A percentile compares a stretch with the other conserved stretches of the same genome.
Evolutionary conservation across 1,140 invertebrate species (phyloP).

Genomic region (Aphis gossypii): DNA sequence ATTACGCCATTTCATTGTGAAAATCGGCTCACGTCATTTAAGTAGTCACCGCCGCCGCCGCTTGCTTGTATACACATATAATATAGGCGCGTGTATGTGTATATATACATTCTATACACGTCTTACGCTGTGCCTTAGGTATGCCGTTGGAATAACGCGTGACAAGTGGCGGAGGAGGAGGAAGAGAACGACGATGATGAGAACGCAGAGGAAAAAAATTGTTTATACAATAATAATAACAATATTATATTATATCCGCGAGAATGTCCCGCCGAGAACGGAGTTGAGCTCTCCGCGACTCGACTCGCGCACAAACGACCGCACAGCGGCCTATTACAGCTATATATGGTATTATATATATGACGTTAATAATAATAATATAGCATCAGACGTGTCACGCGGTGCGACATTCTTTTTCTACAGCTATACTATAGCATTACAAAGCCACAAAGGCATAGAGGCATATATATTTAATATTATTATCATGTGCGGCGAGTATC

Average conservation of each 20-base stretch:
- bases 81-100: background rate
- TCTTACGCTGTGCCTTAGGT: too few species aligned
- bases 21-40: constrained; percentile 51
- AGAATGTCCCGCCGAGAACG: constrained; percentile 45
- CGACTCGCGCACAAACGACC: background rate
- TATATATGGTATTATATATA: background rate
- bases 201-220: background rate
- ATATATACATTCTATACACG: background rate
- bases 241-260: constrained; percentile 34
- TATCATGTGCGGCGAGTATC: background rate
- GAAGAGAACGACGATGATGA: background rate
- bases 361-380: background rate
- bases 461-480: background rate
- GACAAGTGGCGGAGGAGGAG: background rate
- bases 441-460: background rate
- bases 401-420: constrained; percentile 23
- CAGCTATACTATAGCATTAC: background rate
- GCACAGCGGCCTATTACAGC: background rate
- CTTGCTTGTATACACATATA: background rate
- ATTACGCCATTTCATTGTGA: constrained; percentile 57
- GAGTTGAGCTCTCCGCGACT: background rate
- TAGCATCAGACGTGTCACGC: background rate
- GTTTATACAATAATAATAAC: background rate
- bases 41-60: background rate
- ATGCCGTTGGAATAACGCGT: background rate